A percentile compares a stretch with the other conserved stretches of the same genome.
These are phyloP conservation scores for Orthonyx spaldingii DNA, from an alignment of 2,113 vertebrate species.

Conservation along the genomic window DNA sequence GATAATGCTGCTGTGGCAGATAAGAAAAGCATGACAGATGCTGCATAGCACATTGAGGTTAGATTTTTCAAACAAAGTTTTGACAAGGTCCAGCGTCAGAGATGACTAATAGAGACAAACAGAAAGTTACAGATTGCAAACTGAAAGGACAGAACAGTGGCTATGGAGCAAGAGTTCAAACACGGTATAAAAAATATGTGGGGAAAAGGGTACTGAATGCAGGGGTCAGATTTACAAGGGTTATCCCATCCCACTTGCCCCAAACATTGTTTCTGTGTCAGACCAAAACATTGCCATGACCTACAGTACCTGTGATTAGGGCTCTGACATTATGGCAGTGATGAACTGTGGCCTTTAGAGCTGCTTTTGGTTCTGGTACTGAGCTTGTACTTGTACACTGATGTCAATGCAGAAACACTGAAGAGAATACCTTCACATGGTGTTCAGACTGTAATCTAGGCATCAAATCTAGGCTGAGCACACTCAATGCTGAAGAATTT, in stretches of 20 bases:
- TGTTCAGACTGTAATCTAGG: neutral
- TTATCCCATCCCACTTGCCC: neutral
- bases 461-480: neutral
- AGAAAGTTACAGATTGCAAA: neutral
- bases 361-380: neutral
- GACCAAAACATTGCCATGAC: neutral
- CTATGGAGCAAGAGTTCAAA: neutral
- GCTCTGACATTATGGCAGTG: fast-evolving
- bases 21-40: slow-evolving; percentile 42
- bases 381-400: neutral
- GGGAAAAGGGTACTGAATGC: neutral
- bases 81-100: neutral
- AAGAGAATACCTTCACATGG: neutral
- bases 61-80: slow-evolving; percentile 37
- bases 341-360: neutral
- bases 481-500: neutral
- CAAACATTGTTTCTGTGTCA: neutral
- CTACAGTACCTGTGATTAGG: neutral
- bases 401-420: neutral
- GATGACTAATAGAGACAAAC: slow-evolving; percentile 9
- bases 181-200: neutral
- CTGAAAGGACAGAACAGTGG: neutral
- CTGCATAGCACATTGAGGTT: neutral
- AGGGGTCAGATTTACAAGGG: neutral
- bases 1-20: slow-evolving; percentile 14